Evolutionary conservation across 2,113 vertebrate species (phyloP).

Genomic region (Danio rerio): GRCz12tu NC_133193.1:52760001-52760500

Average conservation of each 20-base stretch:
- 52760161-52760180: slow-evolving; percentile 8
- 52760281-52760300: not conserved
- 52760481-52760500: slow-evolving; percentile 50
- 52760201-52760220: slow-evolving; percentile 31
- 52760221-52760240: not conserved
- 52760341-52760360: slow-evolving; percentile 44
- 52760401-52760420: slow-evolving; percentile 19
- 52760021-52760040: slow-evolving; percentile 3
- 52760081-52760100: not conserved
- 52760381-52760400: slow-evolving; percentile 28
- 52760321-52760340: slow-evolving; percentile 31
- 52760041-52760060: slow-evolving; percentile 46
- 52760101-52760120: not conserved
- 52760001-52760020: slow-evolving; percentile 41
- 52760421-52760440: slow-evolving; percentile 45
- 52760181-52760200: slow-evolving; percentile 3
- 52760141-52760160: not conserved
- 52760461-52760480: slow-evolving; percentile 60
- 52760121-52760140: not conserved
- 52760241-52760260: slow-evolving; percentile 16
- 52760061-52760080: slow-evolving; percentile 9
- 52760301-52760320: not conserved
- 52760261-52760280: slow-evolving; percentile 3
- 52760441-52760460: slow-evolving; percentile 52
- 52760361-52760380: slow-evolving; percentile 53